Base-by-base conservation (phyloP, 2,888 invertebrate genomes). In the Microdon myrmicae region DNA sequence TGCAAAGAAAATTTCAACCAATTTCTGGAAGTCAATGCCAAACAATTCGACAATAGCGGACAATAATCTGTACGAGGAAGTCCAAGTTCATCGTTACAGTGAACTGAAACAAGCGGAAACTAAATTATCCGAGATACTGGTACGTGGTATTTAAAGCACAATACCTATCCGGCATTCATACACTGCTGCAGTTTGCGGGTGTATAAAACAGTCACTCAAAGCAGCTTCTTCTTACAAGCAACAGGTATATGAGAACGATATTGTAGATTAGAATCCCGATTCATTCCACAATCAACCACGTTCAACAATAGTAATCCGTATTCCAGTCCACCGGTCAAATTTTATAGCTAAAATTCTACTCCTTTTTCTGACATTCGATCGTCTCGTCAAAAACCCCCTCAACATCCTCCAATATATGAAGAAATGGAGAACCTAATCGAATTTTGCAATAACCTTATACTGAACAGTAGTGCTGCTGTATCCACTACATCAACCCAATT, bases 291-390 rank as follows among this genome's bases (percentile, higher is more conserved):
- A 25, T 32, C 58, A 35, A 37, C 44, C 20, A 55, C 45, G 14
- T 12, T 55, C 4, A 58, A 47, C 10, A 29, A 45, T 3, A 49
- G 28, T 17, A 44, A 53, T 12, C 25, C 45, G n/a, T 28, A 45
- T 13, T 29, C 51, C 6, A 69, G 67, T 28, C 71, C 71, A 6
- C 71, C 71, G 5, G 35, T 10, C 9, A 67, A 66, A 41, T 71
- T 71, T 34, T 71, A 67, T 32, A 68, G 58, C 17, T 43, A 67
- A 20, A 71, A 69, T 41, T 68, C 67, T 3, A 67, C 68, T 53
- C 71, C 71, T 4, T 71, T 66, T 60, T 23, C 34, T 6, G 35
- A 67, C 16, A 55, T 41, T 12, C 28, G 32, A 6, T 67, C 69
- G n/a, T 70, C 70, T 3, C 25, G 48, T 6, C 54, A 47, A 32